Evolutionary conservation across 2,888 invertebrate genomes (phyloP), one percentile per base, ranked within the genome.

Genomic region (Protophormia terraenovae): DNA sequence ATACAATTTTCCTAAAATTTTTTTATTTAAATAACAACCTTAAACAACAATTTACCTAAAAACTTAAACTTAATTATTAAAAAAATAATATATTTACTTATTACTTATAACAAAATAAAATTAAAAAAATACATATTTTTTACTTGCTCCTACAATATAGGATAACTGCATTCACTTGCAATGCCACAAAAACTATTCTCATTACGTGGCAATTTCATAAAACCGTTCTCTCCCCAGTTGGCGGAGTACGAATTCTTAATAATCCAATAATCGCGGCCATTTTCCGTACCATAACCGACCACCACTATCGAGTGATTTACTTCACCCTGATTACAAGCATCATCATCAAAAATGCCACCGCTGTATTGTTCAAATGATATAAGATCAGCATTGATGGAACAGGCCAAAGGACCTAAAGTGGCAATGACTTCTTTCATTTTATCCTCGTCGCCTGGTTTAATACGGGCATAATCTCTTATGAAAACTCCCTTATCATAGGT

Each of bases 201-300:
- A 87, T 92, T 92, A 5, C 92, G 89, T 3, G 89, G 87, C 2
- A 92, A 27, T 24, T 89, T 90, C 89, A 92, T 91, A 67, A 90
- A 92, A 32, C 92, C 92, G 53, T 88, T 87, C 75, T 92, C 93
- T 14, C 92, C 92, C 93, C 93, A 92, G 79, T 92, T 91, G 27
- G 90, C 87, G 0, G 92, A 92, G 80, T 91, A 92, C 0, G 92
- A 92, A 76, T 92, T 92, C 83, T 92, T 92, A 10, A 92, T 82
- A 35, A 92, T 90, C 92, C 92, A 92, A 87, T 91, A 92, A 67
- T 92, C 92, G 3, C 89, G 88, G 0, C 92, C 92, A 75, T 90
- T 89, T 66, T 92, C 92, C 0, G 84, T 75, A 47, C 92, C 92
- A 86, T 92, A 92, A 22, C 92, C 92, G 19, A 92, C 91, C 2